Percentiles rank a stretch among this genome's conserved stretches.
phyloP scores from a whole-genome alignment of 2,797 vertebrate genomes.

The Dicrostonyx torquatus region DNA sequence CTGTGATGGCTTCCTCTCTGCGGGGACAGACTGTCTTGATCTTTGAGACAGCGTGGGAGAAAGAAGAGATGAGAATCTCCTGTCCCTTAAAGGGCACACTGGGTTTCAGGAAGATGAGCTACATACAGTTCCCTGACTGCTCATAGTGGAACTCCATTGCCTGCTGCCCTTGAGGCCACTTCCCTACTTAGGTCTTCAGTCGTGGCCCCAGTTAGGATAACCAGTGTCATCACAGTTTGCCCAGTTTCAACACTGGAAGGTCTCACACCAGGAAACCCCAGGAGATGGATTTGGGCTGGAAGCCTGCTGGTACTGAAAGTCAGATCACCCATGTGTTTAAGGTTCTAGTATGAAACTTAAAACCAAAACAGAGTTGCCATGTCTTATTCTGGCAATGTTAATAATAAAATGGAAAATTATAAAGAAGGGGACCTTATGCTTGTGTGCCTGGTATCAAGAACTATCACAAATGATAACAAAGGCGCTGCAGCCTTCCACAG shows the following conservation, averaged over 20 bases:
- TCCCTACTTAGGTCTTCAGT: background rate
- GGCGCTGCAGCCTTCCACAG: background rate
- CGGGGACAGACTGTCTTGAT: background rate
- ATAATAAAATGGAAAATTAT: background rate
- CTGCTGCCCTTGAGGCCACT: background rate
- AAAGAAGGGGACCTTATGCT: background rate
- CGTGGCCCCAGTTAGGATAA: background rate
- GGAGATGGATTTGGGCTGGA: background rate
- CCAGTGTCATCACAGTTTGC: background rate
- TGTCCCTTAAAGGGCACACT: constrained; percentile 1
- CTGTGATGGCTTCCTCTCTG: background rate
- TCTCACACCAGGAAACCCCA: background rate
- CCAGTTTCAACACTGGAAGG: background rate
- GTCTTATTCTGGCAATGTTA: background rate
- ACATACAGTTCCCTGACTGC: background rate
- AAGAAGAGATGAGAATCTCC: background rate
- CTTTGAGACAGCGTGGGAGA: background rate
- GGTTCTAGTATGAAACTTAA: background rate
- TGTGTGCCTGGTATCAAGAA: background rate
- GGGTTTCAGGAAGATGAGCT: background rate
- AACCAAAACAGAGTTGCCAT: background rate
- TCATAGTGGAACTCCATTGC: background rate
- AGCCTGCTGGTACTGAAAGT: background rate
- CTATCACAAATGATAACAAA: background rate
- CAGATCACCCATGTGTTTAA: background rate